These are phyloP conservation scores for Aplysina aerophoba DNA, from an alignment of 37 sponge, comb jelly and placozoan genomes.

Conservation along the genomic window DNA sequence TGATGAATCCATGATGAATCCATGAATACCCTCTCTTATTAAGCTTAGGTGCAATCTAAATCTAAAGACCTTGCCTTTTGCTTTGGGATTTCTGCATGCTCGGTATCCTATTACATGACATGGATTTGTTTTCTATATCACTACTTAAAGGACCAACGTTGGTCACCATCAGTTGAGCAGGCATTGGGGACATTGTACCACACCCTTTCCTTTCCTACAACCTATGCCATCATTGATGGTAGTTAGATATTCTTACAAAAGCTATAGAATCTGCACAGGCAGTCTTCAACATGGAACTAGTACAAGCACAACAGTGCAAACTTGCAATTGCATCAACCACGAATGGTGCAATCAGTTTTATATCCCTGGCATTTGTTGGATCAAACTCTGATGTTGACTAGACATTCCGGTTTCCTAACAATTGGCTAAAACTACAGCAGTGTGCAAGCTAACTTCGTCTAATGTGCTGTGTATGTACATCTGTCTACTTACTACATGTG, in stretches of 20 bases:
- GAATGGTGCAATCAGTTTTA: constrained; percentile 41
- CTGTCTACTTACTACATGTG: too few relatives aligned
- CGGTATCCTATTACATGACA: constrained; percentile 28
- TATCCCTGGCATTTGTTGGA: constrained; percentile 40
- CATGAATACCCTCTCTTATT: background rate
- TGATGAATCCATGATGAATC: too few relatives aligned
- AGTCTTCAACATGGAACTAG: constrained; percentile 14
- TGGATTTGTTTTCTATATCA: constrained; percentile 57
- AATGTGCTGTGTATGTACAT: too few relatives aligned
- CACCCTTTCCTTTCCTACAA: constrained; percentile 45
- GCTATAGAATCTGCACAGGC: constrained; percentile 50
- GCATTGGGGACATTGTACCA: constrained; percentile 48
- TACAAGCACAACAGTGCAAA: constrained; percentile 71
- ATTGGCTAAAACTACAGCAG: too few relatives aligned
- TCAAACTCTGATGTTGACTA: constrained; percentile 52
- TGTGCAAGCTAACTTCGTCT: too few relatives aligned
- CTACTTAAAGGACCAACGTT: constrained; percentile 38
- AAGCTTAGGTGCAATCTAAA: constrained; percentile 45
- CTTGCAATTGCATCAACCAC: constrained; percentile 53
- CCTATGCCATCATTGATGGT: constrained; percentile 69
- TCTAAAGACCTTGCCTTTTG: constrained; percentile 38
- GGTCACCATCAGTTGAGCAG: constrained; percentile 47
- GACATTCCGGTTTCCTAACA: constrained; percentile 26
- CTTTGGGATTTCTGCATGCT: constrained; percentile 40
- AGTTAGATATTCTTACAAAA: constrained; percentile 52